phyloP scores from a whole-genome alignment of 2,888 invertebrate genomes.

The Pediacus dermestoides region DNA sequence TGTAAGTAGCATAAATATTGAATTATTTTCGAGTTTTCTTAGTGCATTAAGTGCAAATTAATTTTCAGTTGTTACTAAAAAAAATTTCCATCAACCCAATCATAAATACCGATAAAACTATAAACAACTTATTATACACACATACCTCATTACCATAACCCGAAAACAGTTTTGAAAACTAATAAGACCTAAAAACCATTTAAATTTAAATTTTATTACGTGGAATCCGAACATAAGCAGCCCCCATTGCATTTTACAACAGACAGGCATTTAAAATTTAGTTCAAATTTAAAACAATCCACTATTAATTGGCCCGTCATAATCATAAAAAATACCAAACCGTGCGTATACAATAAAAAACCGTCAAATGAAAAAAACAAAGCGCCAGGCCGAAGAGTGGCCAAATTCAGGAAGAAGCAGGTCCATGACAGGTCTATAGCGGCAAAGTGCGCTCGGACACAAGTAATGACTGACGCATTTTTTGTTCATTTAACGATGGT shows the following conservation, averaged over 20 bases:
- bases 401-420: no score
- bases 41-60: no score
- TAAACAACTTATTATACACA: no score
- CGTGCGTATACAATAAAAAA: no score
- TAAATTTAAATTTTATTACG: conserved; percentile 14
- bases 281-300: conserved; percentile 13
- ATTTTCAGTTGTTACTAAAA: no score
- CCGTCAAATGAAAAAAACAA: no score
- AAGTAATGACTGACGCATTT: conserved; percentile 33
- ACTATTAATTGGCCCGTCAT: conserved; percentile 14
- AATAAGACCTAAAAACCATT: conserved; percentile 15
- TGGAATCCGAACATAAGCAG: conserved; percentile 11
- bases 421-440: no score
- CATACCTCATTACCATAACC: conserved; percentile 12
- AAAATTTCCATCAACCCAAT: no score
- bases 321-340: conserved; percentile 12
- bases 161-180: conserved; percentile 10
- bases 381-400: no score
- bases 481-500: conserved; percentile 41
- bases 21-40: no score
- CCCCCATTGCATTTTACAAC: conserved; percentile 9
- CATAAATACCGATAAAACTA: no score
- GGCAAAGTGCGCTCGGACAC: conserved; percentile 27
- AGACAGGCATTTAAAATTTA: conserved; percentile 11
- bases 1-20: no score